Conservation (phyloP, 2,113 vertebrate genomes). For the Okapia johnstoni region DNA sequence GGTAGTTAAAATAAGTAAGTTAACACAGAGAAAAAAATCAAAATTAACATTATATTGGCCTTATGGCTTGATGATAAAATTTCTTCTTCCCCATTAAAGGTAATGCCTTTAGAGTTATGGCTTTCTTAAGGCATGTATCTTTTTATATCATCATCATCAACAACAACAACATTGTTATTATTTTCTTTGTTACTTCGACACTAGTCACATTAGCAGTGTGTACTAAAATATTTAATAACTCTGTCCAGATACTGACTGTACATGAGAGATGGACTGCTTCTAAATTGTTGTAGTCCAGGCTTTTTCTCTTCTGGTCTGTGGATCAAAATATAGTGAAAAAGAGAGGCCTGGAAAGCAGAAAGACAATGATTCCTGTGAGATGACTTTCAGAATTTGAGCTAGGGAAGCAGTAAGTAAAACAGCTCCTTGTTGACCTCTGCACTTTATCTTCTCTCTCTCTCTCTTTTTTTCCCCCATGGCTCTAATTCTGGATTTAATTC, state of each 20-base stretch:
- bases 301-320: neutral
- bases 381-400: neutral
- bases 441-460: neutral
- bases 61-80: neutral
- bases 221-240: neutral
- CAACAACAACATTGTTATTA: neutral
- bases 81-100: neutral
- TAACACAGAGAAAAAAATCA: neutral
- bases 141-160: neutral
- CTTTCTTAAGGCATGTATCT: neutral
- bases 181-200: neutral
- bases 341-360: neutral
- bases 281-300: neutral
- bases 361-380: neutral
- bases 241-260: neutral
- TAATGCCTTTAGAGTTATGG: neutral
- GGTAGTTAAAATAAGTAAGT: slow-evolving; percentile 29
- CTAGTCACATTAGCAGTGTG: neutral
- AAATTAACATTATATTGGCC: neutral
- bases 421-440: neutral
- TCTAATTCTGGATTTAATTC: neutral
- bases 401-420: neutral
- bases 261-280: neutral
- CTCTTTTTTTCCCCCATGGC: neutral
- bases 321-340: neutral